Conservation (phyloP, 2,888 invertebrate species). For the Acanthoscelides obtectus region DNA sequence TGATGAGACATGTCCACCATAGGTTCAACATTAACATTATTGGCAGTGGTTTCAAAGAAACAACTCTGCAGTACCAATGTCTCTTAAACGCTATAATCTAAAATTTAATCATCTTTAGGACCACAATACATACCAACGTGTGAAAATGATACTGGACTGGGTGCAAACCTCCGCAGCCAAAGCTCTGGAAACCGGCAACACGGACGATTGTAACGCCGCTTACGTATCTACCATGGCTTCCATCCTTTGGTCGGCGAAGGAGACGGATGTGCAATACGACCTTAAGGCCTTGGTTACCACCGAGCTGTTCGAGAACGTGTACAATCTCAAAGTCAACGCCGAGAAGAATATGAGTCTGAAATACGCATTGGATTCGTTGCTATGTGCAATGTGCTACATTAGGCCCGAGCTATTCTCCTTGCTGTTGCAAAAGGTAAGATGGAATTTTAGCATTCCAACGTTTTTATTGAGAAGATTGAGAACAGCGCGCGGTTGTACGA, state of each 20-base stretch:
- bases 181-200: conserved; percentile 42
- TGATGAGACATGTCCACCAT: no score
- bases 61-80: no score
- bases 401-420: conserved; percentile 71
- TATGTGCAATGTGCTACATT: conserved; percentile 84
- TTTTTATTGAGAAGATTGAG: neutral
- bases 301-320: conserved; percentile 72
- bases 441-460: neutral
- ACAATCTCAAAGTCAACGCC: conserved; percentile 70
- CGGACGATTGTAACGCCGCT: conserved; percentile 49
- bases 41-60: no score
- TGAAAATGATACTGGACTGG: conserved; percentile 70
- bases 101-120: conserved; percentile 42
- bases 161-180: conserved; percentile 56
- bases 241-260: conserved; percentile 71
- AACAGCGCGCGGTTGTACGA: no score
- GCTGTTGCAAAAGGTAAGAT: conserved; percentile 66
- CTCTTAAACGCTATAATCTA: neutral
- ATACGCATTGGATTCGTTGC: conserved; percentile 76
- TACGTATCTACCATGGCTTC: conserved; percentile 77
- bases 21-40: no score
- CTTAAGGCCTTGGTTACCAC: conserved; percentile 65
- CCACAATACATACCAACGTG: conserved; percentile 55
- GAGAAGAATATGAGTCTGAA: conserved; percentile 70
- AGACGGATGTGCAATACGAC: conserved; percentile 58